Evolutionary conservation across 2,797 vertebrate genomes (phyloP).

Genomic region (Propithecus perrieri): DNA sequence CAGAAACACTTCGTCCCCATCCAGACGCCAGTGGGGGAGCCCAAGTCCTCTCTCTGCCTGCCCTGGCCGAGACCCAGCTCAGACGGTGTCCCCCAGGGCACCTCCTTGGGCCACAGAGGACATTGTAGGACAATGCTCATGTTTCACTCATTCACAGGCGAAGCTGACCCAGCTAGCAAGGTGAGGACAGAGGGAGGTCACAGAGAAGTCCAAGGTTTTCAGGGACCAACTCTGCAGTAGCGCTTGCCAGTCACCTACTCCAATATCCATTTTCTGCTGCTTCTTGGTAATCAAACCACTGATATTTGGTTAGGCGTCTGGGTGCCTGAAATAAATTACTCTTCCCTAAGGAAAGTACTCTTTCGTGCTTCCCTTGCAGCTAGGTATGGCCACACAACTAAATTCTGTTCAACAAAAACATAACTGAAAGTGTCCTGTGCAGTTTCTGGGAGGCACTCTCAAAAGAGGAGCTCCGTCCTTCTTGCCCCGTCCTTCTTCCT

Average conservation of each 20-base stretch:
- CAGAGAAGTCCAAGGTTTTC: background rate
- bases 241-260: background rate
- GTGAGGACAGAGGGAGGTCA: background rate
- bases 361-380: slow-evolving; percentile 54
- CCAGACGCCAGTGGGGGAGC: background rate
- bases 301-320: background rate
- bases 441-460: background rate
- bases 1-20: background rate
- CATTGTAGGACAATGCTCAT: background rate
- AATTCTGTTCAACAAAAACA: background rate
- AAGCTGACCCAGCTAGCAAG: background rate
- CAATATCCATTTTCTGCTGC: background rate
- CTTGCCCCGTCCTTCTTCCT: background rate
- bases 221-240: background rate
- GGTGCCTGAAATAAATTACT: slow-evolving; percentile 1
- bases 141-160: accelerated
- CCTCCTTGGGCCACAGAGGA: background rate
- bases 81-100: background rate
- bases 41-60: background rate
- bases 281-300: background rate
- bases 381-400: background rate
- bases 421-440: background rate
- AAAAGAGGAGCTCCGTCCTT: background rate
- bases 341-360: background rate
- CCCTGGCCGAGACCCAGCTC: background rate